Conservation (phyloP, 1,140 invertebrate species). For the Wiebesia pumilae region DNA sequence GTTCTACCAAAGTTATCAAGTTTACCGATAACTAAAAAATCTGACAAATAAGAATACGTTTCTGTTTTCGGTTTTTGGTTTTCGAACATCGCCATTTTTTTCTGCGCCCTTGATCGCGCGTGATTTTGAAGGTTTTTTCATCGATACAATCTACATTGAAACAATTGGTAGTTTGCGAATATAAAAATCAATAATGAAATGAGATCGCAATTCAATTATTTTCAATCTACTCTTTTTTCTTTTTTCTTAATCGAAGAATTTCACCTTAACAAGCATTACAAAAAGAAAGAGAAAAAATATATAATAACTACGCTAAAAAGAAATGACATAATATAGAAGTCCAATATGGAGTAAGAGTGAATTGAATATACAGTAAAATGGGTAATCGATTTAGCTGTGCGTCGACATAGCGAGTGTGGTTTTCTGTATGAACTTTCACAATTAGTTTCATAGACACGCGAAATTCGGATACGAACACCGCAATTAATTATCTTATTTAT, state of each 20-base stretch:
- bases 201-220: conserved; percentile 1
- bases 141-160: neutral
- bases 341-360: neutral
- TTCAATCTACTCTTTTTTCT: neutral
- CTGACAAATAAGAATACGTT: neutral
- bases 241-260: neutral
- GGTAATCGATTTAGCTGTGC: conserved; percentile 10
- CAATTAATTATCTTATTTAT: neutral
- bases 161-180: neutral
- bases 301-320: neutral
- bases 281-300: neutral
- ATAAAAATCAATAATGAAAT: neutral
- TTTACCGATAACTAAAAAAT: neutral
- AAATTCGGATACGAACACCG: neutral
- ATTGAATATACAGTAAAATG: neutral
- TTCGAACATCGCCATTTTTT: neutral
- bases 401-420: neutral
- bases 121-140: neutral
- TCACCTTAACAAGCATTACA: neutral
- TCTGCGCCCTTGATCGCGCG: neutral
- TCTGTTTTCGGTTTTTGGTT: neutral
- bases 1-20: neutral
- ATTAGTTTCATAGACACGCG: neutral
- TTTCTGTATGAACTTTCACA: neutral
- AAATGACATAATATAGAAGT: neutral